Evolutionary conservation across 2,113 vertebrate genomes (phyloP).

Genomic region (Conger conger): DNA sequence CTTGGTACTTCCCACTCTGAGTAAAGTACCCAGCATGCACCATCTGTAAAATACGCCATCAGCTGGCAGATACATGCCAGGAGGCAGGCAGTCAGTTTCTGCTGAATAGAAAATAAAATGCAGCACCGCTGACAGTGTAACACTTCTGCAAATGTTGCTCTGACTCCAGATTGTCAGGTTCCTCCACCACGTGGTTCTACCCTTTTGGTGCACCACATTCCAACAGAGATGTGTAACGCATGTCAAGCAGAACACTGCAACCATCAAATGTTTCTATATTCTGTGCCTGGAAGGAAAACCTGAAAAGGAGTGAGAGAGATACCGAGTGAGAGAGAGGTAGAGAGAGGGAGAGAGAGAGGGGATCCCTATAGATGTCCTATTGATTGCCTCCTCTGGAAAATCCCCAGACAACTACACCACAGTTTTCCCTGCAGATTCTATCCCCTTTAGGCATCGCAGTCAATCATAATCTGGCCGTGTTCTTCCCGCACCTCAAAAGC

Average conservation of each 20-base stretch:
- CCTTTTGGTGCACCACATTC: neutral
- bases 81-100: no score
- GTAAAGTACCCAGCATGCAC: neutral
- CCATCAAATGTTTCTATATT: neutral
- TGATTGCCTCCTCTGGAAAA: slow-evolving; percentile 18
- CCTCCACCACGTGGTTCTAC: neutral
- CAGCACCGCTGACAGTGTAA: neutral
- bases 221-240: neutral
- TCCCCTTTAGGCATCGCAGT: neutral
- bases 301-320: neutral
- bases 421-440: neutral
- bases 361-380: slow-evolving; percentile 22
- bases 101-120: neutral
- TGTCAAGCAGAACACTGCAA: neutral
- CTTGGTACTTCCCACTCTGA: neutral
- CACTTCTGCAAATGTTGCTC: neutral
- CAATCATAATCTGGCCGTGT: slow-evolving; percentile 1
- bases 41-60: no score
- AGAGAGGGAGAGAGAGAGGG: neutral
- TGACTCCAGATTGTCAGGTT: neutral
- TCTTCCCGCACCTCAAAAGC: neutral
- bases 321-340: no score
- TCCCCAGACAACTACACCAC: neutral
- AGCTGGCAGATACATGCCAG: no score
- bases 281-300: neutral